Evolutionary conservation across 2,113 vertebrate genomes (phyloP).

Genomic region (Gallinago jamesoni): DNA sequence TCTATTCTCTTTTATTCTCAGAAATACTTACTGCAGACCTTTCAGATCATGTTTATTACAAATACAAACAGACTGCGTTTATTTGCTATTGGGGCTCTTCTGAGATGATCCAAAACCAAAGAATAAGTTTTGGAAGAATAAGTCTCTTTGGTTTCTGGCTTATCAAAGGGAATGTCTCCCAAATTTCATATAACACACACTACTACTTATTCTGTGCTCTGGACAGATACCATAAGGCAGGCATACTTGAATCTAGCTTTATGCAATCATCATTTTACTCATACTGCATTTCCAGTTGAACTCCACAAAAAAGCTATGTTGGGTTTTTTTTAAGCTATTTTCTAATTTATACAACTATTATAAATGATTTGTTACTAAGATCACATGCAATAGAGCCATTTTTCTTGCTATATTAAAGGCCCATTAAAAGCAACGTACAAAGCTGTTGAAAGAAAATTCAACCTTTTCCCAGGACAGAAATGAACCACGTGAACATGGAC

Average conservation of each 20-base stretch:
- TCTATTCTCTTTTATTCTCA: neutral
- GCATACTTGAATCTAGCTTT: neutral
- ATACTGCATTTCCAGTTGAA: neutral
- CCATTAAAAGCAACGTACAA: neutral
- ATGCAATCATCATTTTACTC: neutral
- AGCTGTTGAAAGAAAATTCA: neutral
- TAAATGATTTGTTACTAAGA: neutral
- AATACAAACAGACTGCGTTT: neutral
- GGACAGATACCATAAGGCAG: neutral
- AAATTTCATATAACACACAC: neutral
- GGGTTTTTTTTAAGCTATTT: neutral
- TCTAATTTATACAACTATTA: neutral
- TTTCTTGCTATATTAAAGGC: neutral
- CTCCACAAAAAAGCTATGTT: neutral
- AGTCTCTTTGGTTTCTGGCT: neutral
- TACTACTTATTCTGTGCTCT: neutral
- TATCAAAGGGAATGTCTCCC: neutral
- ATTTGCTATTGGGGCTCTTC: neutral
- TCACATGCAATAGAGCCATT: neutral
- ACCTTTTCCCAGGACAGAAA: neutral
- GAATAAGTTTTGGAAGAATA: neutral
- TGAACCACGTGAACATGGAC: neutral
- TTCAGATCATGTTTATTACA: neutral
- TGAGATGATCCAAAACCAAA: neutral
- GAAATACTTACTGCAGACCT: neutral